Percentiles rank a stretch among this genome's conserved stretches.
Conservation (phyloP, 2,888 invertebrate genomes). For the Callyntrura guangdongensis region DNA sequence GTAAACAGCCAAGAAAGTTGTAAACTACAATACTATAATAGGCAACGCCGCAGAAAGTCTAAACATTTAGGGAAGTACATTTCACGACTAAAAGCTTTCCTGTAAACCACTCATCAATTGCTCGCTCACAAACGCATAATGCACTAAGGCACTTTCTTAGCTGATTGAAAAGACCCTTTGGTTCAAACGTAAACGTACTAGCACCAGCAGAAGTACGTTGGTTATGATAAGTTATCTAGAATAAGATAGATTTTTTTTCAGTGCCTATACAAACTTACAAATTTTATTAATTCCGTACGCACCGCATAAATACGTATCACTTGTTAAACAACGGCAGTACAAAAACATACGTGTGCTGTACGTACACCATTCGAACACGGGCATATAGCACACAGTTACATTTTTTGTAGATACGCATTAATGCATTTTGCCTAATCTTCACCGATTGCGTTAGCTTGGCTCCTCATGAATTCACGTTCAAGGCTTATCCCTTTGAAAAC, state of each 20-base stretch:
- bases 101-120: neutral
- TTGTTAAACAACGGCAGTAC: neutral
- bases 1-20: conserved; percentile 33
- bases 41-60: neutral
- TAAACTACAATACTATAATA: conserved; percentile 18
- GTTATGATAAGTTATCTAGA: neutral
- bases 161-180: neutral
- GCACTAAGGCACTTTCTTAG: neutral
- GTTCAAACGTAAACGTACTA: neutral
- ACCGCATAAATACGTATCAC: neutral
- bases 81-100: conserved; percentile 20
- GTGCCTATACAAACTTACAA: neutral
- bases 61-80: conserved; percentile 31
- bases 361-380: neutral
- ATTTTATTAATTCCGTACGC: conserved; percentile 23
- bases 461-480: conserved; percentile 58
- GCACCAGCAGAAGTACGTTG: neutral
- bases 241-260: neutral
- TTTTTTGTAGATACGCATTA: conserved; percentile 7
- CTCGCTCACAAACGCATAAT: too few species aligned
- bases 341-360: neutral
- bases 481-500: conserved; percentile 72
- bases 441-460: neutral
- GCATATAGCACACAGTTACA: conserved; percentile 3
- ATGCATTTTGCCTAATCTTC: neutral